Base-by-base conservation (phyloP, 2,797 vertebrate species). In the Coranthus polyacanthus region DNA sequence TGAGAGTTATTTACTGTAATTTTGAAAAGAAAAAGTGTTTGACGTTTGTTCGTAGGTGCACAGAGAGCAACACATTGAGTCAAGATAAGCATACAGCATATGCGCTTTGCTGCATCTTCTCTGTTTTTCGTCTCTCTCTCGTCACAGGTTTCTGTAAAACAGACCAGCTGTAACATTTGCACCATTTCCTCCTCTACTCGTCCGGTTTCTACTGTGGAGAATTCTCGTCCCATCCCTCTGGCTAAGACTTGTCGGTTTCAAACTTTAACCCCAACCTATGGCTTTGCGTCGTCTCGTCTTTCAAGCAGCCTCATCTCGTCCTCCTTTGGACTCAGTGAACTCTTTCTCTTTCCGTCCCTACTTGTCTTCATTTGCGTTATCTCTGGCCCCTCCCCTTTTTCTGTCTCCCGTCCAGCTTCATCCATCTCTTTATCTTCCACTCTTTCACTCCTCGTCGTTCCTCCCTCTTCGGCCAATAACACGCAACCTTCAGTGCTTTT, bases 321-420 rank as follows among this genome's bases (percentile, higher is more conserved):
- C 50, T 26, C 46, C 39, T 66, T 17, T 71, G 58, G 54, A 81
- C 70, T 62, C 63, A 0, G 18, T 66, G 71, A 79, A 78, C 81
- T 58, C 57, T 24, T 49, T 29, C 26, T 38, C 36, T 54, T 55
- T 46, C 39, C n/a, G n/a, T n/a, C n/a, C n/a, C 64, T 46, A 61
- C 61, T 76, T 74, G 72, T 85, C 78, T 81, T 80, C 38, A 77
- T 84, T 77, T 85, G 75, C 2, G 10, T 82, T 82, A 86, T 86
- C 81, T 49, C 43, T 18, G 12, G 77, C 61, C 61, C 11, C 61
- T 74, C 53, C 50, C 15, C 26, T 43, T 61, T 54, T 57, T 64
- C 58, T 51, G 54, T 61, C 46, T 44, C 66, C 12, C 21, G 3
- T 79, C 55, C 29, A 38, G 38, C 51, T 54, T 53, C 83, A 84